Conservation (phyloP, 1,140 invertebrate species). For the Bombus pyrosoma region DNA sequence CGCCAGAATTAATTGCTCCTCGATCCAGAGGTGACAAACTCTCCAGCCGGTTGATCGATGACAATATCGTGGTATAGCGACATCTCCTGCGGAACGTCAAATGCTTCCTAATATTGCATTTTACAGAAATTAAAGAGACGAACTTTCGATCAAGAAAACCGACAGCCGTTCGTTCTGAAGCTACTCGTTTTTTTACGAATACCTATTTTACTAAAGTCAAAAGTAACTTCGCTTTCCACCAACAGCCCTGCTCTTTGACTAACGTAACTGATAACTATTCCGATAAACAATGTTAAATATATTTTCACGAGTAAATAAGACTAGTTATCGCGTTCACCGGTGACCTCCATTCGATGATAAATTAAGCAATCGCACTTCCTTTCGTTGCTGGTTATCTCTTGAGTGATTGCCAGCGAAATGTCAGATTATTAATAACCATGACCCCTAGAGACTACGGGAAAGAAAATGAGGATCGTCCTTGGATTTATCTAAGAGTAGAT, state of each 20-base stretch:
- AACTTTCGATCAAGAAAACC: too few species aligned
- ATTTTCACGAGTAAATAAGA: not conserved
- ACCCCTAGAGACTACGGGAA: not conserved
- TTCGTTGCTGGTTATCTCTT: not conserved
- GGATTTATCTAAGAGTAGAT: not conserved
- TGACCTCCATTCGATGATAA: not conserved
- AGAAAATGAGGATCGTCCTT: not conserved
- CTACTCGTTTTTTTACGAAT: not conserved
- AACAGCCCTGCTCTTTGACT: not conserved
- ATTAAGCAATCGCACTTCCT: conserved; percentile 19
- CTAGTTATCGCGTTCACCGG: not conserved
- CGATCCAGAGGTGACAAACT: conserved; percentile 37
- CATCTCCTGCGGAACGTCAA: not conserved
- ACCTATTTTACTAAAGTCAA: not conserved
- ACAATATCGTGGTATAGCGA: not conserved
- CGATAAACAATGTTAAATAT: not conserved
- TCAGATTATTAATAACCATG: not conserved
- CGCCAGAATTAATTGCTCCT: conserved; percentile 48
- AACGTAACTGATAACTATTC: not conserved
- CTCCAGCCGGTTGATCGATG: conserved; percentile 31
- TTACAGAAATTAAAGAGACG: not conserved
- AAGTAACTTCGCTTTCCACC: not conserved
- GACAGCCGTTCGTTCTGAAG: too few species aligned
- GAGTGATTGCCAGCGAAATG: not conserved
- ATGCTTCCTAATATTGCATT: not conserved